A percentile compares a stretch with the other conserved stretches of the same genome.
Conservation (phyloP, 1,140 invertebrate species). For the Thaumatotibia leucotreta region DNA sequence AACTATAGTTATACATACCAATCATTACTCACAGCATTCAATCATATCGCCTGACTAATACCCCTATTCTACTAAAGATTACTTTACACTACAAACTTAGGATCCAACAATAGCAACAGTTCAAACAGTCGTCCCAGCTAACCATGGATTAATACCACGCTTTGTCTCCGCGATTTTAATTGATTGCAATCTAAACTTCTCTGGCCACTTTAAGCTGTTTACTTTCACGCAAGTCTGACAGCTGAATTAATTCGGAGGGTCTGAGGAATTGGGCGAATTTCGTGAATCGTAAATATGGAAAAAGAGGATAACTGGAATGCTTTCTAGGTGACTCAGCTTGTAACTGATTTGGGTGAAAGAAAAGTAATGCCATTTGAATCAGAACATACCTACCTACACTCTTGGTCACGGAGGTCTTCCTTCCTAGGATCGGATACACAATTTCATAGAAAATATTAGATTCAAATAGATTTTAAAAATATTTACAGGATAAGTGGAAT, state of each 20-base stretch:
- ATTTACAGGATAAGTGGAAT: too few species aligned
- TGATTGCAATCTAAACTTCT: constrained; percentile 11
- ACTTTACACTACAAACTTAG: not conserved
- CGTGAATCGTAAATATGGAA: not conserved
- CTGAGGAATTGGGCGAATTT: not conserved
- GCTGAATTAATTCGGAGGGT: not conserved
- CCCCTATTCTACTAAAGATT: not conserved
- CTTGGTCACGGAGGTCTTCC: too few species aligned
- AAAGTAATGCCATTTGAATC: too few species aligned
- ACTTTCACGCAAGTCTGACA: not conserved
- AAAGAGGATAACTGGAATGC: not conserved
- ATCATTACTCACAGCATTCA: not conserved
- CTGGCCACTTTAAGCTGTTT: not conserved
- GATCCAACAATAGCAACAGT: not conserved
- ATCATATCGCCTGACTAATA: not conserved
- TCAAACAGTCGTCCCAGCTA: not conserved
- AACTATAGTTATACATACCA: not conserved
- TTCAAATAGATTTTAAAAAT: too few species aligned
- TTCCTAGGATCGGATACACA: too few species aligned
- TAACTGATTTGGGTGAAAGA: not conserved
- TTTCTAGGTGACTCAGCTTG: not conserved
- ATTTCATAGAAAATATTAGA: too few species aligned
- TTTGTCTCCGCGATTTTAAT: constrained; percentile 4
- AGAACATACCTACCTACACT: too few species aligned
- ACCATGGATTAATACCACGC: not conserved